Base-by-base conservation (phyloP, 1,140 invertebrate genomes). In the Solenopsis fugax region DNA sequence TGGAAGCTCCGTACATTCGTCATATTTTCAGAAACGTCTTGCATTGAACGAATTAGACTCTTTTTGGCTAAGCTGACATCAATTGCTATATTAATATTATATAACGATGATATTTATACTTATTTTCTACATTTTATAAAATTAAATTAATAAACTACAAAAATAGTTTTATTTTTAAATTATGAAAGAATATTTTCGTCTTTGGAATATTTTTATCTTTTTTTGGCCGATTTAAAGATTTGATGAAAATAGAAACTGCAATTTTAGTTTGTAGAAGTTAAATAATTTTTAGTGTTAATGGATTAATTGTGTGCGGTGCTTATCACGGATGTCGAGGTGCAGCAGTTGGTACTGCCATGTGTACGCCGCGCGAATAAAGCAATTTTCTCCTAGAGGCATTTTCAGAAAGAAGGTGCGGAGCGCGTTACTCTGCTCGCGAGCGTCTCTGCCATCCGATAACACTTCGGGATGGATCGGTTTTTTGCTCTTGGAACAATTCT, bases 401-500 rank as follows among this genome's bases (percentile, higher is more conserved):
- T 89, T 72, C 34, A 54, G 64, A 29, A 62, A 29, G 60, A 60
- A 65, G 54, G 37, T 58, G 54, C 76, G 73, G 45, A 45, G 81
- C 18, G 81, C 18, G 37, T 71, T 69, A 75, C 90, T 91, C 75
- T 87, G 80, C 88, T 75, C 90, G 80, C 77, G 60, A 91, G 87
- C 91, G 85, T 92, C 93, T 92, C 89, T 45, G 86, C 87, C 91
- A 92, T 93, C 89, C 91, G 93, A 93, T 94, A 94, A 93, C 92
- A 93, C 92, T 93, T 89, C 75, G 89, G 89, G 91, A 93, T 92
- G 93, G 89, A 93, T 94, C 92, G 93, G 89, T 90, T 94, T 93
- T 93, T 93, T 93, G 90, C 91, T 91, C 67, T 71, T 88, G 75
- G 91, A 93, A 93, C 93, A 93, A 93, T 94, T 94, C 90, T 92